A percentile compares a stretch with the other conserved stretches of the same genome.
These are phyloP conservation scores for Neria commutata DNA, from an alignment of 2,888 invertebrate species.

Conservation along the genomic window DNA sequence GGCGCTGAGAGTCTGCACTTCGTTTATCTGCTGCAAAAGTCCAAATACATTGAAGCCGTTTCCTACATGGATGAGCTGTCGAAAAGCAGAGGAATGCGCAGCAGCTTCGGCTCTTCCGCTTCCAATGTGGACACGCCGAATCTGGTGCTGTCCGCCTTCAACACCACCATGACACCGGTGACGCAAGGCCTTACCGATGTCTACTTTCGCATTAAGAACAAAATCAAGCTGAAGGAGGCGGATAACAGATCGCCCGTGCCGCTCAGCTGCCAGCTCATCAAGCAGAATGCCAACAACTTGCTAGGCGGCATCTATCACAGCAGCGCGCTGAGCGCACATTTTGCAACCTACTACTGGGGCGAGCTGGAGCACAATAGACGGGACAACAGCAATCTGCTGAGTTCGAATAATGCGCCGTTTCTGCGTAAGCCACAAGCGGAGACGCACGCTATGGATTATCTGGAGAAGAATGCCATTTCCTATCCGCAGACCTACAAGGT, in stretches of 20 bases:
- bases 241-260: conserved; percentile 45
- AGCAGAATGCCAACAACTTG: conserved; percentile 48
- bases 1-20: conserved; percentile 54
- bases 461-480: conserved; percentile 34
- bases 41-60: conserved; percentile 59
- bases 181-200: conserved; percentile 52
- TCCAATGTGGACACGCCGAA: conserved; percentile 47
- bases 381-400: conserved; percentile 32
- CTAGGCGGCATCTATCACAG: conserved; percentile 54
- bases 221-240: conserved; percentile 41
- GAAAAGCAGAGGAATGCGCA: conserved; percentile 32
- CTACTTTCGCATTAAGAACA: conserved; percentile 52
- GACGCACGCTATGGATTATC: conserved; percentile 28
- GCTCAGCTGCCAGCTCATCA: conserved; percentile 54
- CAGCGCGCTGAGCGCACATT: conserved; percentile 53
- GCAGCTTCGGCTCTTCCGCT: conserved; percentile 16
- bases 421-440: conserved; percentile 46
- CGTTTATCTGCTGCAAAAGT: conserved; percentile 55
- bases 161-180: conserved; percentile 57
- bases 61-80: conserved; percentile 56
- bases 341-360: conserved; percentile 49
- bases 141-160: conserved; percentile 54
- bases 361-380: conserved; percentile 26
- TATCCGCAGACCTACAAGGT: conserved; percentile 45
- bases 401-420: conserved; percentile 53